Base-by-base conservation (phyloP, 2,888 invertebrate species). In the Melikaiella ostensackeni region DNA sequence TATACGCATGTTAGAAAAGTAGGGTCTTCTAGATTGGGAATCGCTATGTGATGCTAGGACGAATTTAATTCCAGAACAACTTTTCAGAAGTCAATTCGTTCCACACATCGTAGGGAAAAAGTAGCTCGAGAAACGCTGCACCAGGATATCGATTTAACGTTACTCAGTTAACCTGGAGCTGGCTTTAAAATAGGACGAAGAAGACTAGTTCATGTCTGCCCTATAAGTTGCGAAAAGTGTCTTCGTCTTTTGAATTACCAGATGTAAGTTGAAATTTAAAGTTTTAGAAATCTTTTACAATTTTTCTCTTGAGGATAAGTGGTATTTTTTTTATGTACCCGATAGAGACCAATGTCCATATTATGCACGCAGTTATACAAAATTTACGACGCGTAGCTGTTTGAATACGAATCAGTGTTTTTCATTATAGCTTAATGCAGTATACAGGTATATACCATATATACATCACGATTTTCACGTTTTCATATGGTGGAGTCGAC, bases 141-240 rank as follows among this genome's bases (percentile, higher is more conserved):
- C 70, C n/a, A n/a, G 66, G 50, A 81, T 89, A 90, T 89, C 88
- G 89, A 90, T 89, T 87, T 81, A 83, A 80, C 84, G 85, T 88
- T 87, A 86, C 85, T 84, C 86, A 84, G 87, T 87, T 88, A 88
- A 88, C 85, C 86, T 81, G 84, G 84, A 85, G 85, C 85, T 86
- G 86, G 84, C 85, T 89, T 86, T 85, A 87, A 90, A 89, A 89
- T 89, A 88, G 89, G 84, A 84, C 86, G 84, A 59, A 82, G 84
- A 59, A 82, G 77, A 79, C 81, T 76, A 73, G 79, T 62, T 70
- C 70, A 57, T 38, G 50, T 46, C 16, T 63, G 38, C 38, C 59
- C 7, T 64, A 16, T 61, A 59, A 76, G 64, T 77, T 66, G 61
- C 62, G 63, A 59, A 46, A 64, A 59, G 42, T 75, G 27, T 35